Conservation (phyloP, 2,113 vertebrate species). For the Donacobius atricapilla region DNA sequence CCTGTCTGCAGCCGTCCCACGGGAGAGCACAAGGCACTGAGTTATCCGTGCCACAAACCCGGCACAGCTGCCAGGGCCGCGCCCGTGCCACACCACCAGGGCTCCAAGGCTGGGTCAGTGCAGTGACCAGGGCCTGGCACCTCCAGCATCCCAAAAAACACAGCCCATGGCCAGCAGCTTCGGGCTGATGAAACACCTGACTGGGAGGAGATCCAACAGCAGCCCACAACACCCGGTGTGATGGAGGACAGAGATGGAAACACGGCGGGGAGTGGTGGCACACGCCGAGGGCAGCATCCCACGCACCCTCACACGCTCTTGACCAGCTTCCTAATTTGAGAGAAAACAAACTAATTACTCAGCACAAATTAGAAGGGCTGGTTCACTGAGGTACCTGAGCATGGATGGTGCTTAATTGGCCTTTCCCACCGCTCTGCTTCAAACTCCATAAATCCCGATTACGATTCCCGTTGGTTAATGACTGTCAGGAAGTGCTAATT, state of each 20-base stretch:
- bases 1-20: neutral
- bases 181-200: accelerated
- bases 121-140: neutral
- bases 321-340: neutral
- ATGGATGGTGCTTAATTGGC: neutral
- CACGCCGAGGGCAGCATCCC: accelerated
- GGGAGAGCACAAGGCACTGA: neutral
- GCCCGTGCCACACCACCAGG: neutral
- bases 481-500: slow-evolving; percentile 51
- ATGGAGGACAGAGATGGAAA: neutral
- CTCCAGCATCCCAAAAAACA: neutral
- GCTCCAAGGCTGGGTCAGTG: accelerated
- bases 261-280: accelerated
- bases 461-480: neutral
- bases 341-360: neutral
- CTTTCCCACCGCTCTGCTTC: neutral
- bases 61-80: accelerated
- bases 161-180: accelerated
- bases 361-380: neutral
- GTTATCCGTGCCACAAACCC: neutral
- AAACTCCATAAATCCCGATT: slow-evolving; percentile 1
- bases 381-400: neutral
- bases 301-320: accelerated
- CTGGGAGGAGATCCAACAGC: neutral
- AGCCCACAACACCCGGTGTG: neutral